Percentiles rank a stretch among this genome's conserved stretches.
Conservation (phyloP, 2,888 invertebrate species). For the Aplocera efformata region DNA sequence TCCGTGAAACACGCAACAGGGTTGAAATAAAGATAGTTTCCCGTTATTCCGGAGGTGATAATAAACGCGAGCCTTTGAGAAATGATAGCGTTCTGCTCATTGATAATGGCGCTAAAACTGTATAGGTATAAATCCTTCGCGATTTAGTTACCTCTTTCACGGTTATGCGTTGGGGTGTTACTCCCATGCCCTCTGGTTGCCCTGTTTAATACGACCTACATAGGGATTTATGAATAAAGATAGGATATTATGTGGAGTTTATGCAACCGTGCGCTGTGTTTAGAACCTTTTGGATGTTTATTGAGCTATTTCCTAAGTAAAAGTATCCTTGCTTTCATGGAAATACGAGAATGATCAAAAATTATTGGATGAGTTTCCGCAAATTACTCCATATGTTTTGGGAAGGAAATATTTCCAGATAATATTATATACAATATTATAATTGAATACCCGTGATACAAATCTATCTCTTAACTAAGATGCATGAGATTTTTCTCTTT, state of each 20-base stretch:
- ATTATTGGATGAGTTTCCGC: too few relatives aligned
- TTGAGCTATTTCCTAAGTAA: too few relatives aligned
- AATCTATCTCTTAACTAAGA: too few relatives aligned
- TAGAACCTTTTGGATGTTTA: background rate
- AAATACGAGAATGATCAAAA: too few relatives aligned
- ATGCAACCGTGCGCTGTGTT: conserved; percentile 5
- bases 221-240: conserved; percentile 16
- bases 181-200: conserved; percentile 1
- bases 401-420: too few relatives aligned
- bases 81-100: conserved; percentile 37
- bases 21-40: conserved; percentile 46
- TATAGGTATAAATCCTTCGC: conserved; percentile 37
- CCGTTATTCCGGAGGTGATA: conserved; percentile 42
- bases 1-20: conserved; percentile 55
- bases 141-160: conserved; percentile 25
- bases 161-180: conserved; percentile 16
- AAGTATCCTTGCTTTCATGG: too few relatives aligned
- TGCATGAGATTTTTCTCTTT: too few relatives aligned
- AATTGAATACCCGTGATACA: too few relatives aligned
- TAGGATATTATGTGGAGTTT: conserved; percentile 3
- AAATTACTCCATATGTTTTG: too few relatives aligned
- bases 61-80: conserved; percentile 37
- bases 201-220: conserved; percentile 7
- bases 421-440: too few relatives aligned
- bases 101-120: conserved; percentile 38